Base-by-base conservation (phyloP, 37 sponge, comb jelly and placozoan species). In the Axinella damicornis region DNA sequence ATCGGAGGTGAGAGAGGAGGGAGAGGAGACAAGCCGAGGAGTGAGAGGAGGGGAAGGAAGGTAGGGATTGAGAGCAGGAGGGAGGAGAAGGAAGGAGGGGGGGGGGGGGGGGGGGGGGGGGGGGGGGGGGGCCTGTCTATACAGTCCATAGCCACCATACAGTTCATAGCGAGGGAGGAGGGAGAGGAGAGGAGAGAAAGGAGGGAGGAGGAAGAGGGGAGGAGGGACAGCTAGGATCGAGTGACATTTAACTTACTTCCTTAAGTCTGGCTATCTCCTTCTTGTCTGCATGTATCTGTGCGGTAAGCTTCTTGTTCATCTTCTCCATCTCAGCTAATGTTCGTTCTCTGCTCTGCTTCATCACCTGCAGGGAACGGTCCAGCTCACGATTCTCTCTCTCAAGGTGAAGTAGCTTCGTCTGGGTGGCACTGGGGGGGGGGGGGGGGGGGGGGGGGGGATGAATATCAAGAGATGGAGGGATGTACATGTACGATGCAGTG, bases 341-440 rank as follows among this genome's bases (percentile, higher is more conserved):
- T 21, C 90, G 77, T 31, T 77, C 87, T 60, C 74, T 89, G 61
- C 78, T 92, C 78, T 83, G 88, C 58, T 78, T 75, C 63, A 77
- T 28, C 35, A 85, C 53, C 58, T 83, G 74, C 57, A 84, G 60
- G 22, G 69, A 55, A 0, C 69, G 57, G 71, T 92, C 93, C 40
- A 92, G 73, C 67, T 95, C 96, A 5, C 82, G 53, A 54, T 89
- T 86, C 64, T 92, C 90, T 69, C 85, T 85, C 85, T 92, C 92
- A 52, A 95, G 65, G 20, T 75, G 86, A n/a, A 89, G 65, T 39
- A 91, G 55, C 73, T 91, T 85, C 5, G 87, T 91, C 66, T 71
- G 69, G 22, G 20, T 71, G 31, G 67, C 80, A 31, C 87, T 86
- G 67, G 16, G 64, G 38, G 65, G n/a, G n/a, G n/a, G n/a, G n/a